These are phyloP conservation scores for Anthopleura xanthogrammica DNA, from an alignment of 92 coral and sea anemone species.

Conservation along the genomic window DNA sequence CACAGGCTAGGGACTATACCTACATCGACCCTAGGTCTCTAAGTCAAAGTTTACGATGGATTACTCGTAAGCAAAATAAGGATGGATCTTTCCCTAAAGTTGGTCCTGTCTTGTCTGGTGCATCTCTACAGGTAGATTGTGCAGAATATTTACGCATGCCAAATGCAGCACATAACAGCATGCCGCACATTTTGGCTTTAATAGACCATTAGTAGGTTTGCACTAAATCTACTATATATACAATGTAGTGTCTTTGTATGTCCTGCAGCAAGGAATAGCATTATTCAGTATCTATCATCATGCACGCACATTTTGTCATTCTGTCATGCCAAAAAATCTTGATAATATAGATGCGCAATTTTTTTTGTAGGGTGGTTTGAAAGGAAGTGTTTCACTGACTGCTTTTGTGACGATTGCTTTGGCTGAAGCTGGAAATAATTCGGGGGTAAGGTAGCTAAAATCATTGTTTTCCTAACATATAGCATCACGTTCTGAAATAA, in stretches of 20 bases:
- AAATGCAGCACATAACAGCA: no score
- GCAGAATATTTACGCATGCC: no score
- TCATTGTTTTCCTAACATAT: no score
- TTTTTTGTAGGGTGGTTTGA: constrained; percentile 76
- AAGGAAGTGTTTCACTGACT: constrained; percentile 70
- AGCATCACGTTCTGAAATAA: no score
- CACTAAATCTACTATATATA: no score
- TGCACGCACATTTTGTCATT: no score
- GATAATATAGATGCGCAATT: neutral
- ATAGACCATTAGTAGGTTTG: no score
- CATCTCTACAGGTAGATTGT: constrained; percentile 66
- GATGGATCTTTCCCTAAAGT: constrained; percentile 78
- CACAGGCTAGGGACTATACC: constrained; percentile 79
- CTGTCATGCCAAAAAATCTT: no score
- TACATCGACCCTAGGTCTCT: constrained; percentile 68
- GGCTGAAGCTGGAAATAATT: constrained; percentile 68
- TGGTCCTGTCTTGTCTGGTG: constrained; percentile 67
- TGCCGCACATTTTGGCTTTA: no score
- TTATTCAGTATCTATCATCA: no score
- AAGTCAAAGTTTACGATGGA: constrained; percentile 58
- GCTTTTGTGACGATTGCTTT: constrained; percentile 81
- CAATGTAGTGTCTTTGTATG: no score
- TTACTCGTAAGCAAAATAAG: constrained; percentile 52
- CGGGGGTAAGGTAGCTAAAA: constrained; percentile 35
- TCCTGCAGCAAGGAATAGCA: no score